Conservation (phyloP, 2,888 invertebrate species). For the Miltochrista miniata region DNA sequence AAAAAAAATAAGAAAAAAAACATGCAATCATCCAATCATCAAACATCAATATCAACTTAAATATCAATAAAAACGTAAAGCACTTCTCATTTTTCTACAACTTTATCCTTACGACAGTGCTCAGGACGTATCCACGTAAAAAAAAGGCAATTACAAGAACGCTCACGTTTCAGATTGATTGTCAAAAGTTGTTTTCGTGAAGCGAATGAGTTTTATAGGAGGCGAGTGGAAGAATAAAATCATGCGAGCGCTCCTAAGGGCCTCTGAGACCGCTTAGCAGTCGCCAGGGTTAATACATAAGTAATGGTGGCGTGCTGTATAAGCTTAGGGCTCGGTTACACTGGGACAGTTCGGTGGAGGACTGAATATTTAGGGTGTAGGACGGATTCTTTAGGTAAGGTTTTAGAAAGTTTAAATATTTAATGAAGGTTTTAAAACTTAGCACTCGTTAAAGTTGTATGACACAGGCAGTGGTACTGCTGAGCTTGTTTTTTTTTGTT, state of each 20-base stretch:
- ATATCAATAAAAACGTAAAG: neutral
- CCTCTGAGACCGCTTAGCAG: conserved; percentile 79
- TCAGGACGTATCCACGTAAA: conserved; percentile 15
- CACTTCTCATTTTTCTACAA: neutral
- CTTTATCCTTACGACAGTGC: conserved; percentile 14
- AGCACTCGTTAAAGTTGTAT: too few relatives aligned
- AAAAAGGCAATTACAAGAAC: conserved; percentile 29
- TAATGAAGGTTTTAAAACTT: conserved; percentile 19
- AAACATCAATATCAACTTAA: neutral
- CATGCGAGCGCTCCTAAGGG: conserved; percentile 54
- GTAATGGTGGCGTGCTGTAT: conserved; percentile 78
- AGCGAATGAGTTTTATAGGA: conserved; percentile 31
- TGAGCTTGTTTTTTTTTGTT: too few relatives aligned
- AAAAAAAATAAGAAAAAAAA: too few relatives aligned
- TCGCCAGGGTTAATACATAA: conserved; percentile 84
- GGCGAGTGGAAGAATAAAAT: conserved; percentile 62
- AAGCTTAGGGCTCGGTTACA: conserved; percentile 32
- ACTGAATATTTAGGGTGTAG: conserved; percentile 3
- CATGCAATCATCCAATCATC: too few relatives aligned
- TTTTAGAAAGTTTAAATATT: conserved; percentile 28
- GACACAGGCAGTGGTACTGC: too few relatives aligned
- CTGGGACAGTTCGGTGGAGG: conserved; percentile 24
- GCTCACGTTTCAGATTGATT: conserved; percentile 51
- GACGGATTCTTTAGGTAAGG: conserved; percentile 9
- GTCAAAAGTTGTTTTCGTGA: conserved; percentile 48